These are phyloP conservation scores for Zaprionus nigranus DNA, from an alignment of 1,140 invertebrate species.

Conservation along the genomic window DNA sequence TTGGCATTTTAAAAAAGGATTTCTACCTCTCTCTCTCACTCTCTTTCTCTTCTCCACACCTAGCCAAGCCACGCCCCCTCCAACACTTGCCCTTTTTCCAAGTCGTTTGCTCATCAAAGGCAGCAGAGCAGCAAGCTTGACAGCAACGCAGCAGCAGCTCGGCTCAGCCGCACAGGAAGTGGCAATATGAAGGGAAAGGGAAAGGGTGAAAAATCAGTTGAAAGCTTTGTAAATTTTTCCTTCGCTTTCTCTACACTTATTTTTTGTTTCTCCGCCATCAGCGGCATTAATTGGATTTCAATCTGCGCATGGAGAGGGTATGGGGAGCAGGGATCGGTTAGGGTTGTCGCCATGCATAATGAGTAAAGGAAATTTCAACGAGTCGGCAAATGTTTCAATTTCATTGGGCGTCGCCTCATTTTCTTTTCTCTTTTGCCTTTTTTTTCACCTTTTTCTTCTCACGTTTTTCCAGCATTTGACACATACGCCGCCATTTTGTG, in stretches of 20 bases:
- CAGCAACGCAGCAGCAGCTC: background rate
- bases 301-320: constrained; percentile 48
- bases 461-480: constrained; percentile 42
- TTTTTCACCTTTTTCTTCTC: constrained; percentile 24
- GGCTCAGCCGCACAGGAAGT: constrained; percentile 10
- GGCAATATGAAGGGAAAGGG: background rate
- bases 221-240: constrained; percentile 61
- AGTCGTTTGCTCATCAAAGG: constrained; percentile 66
- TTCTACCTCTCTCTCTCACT: constrained; percentile 5
- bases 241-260: constrained; percentile 9
- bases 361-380: constrained; percentile 71
- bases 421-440: constrained; percentile 5
- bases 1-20: constrained; percentile 70
- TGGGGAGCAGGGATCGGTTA: constrained; percentile 4
- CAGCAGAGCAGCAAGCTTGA: constrained; percentile 19
- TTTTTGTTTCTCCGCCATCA: constrained; percentile 48
- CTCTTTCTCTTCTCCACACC: constrained; percentile 30
- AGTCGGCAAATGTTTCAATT: constrained; percentile 76
- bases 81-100: constrained; percentile 56
- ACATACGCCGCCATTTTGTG: constrained; percentile 65
- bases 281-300: constrained; percentile 78
- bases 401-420: constrained; percentile 36
- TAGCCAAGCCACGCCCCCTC: constrained; percentile 23
- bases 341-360: constrained; percentile 70
- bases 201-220: constrained; percentile 64